These are phyloP conservation scores for Patella ulyssiponensis DNA, from an alignment of 2,888 invertebrate species.

Conservation along the genomic window DNA sequence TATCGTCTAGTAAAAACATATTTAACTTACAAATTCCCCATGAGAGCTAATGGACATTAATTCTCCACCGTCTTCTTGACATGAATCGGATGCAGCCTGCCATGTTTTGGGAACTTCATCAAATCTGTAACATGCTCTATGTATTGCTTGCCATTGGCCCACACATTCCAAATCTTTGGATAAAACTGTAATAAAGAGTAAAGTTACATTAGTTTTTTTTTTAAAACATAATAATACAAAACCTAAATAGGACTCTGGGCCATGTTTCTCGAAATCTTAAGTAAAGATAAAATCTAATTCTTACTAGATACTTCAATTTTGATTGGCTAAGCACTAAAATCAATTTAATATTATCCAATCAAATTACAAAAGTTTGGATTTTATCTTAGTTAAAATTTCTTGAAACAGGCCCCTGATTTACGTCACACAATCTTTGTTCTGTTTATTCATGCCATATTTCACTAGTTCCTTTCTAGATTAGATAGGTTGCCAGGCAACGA, in stretches of 20 bases:
- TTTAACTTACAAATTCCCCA: slow-evolving; percentile 33
- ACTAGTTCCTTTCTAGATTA: no score
- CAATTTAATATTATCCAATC: no score
- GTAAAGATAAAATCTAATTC: no score
- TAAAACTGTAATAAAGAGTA: not conserved
- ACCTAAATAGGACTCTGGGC: not conserved
- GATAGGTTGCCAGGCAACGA: no score
- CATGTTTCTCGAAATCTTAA: no score
- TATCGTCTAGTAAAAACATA: not conserved
- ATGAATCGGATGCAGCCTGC: slow-evolving; percentile 40
- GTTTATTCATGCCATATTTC: no score
- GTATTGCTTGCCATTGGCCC: slow-evolving; percentile 37
- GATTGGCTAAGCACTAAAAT: no score
- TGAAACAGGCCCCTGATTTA: not conserved
- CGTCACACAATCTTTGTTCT: no score
- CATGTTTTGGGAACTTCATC: slow-evolving; percentile 31
- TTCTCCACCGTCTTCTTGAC: slow-evolving; percentile 37
- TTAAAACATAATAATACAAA: not conserved
- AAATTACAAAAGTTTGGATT: no score
- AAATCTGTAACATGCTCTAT: slow-evolving; percentile 45
- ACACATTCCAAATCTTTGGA: slow-evolving; percentile 27
- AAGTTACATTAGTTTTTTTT: not conserved
- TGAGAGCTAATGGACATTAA: slow-evolving; percentile 38
- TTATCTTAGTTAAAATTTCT: no score
- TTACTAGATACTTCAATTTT: no score